phyloP scores from a whole-genome alignment of 2,888 invertebrate species.

The Molorchus minor region DNA sequence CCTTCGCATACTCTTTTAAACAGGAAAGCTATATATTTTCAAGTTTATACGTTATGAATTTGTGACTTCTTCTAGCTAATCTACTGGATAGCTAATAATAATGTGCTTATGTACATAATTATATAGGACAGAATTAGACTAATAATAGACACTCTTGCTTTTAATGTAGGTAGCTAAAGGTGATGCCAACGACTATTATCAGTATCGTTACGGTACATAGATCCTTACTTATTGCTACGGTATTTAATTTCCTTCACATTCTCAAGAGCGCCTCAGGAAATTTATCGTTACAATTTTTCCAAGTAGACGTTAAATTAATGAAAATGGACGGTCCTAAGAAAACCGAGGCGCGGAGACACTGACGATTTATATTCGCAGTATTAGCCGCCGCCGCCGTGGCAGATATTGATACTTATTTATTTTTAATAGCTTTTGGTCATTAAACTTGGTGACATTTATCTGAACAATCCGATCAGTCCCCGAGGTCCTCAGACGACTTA shows the following conservation, averaged over 20 bases:
- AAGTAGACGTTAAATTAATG: constrained; percentile 3
- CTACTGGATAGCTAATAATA: too few species aligned
- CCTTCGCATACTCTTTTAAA: too few species aligned
- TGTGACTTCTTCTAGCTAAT: too few species aligned
- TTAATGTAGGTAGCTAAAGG: too few species aligned
- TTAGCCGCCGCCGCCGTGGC: constrained; percentile 7
- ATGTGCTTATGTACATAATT: too few species aligned
- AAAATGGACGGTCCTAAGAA: constrained; percentile 3
- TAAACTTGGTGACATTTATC: constrained; percentile 15
- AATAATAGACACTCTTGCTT: too few species aligned
- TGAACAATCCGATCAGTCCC: constrained; percentile 21
- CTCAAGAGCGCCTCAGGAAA: not conserved
- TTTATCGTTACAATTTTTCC: not conserved
- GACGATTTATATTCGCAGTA: constrained; percentile 19
- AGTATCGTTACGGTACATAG: not conserved
- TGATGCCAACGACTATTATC: too few species aligned
- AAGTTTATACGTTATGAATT: too few species aligned
- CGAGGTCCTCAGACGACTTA: constrained; percentile 1
- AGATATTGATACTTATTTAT: constrained; percentile 17
- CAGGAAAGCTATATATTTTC: too few species aligned
- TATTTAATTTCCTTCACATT: not conserved
- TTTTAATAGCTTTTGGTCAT: constrained; percentile 23
- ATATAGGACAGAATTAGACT: too few species aligned
- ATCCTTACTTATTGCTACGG: not conserved
- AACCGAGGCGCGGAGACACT: constrained; percentile 12